Percentiles rank a stretch among this genome's conserved stretches.
Evolutionary conservation across 1,140 invertebrate species (phyloP).

Genomic region (Sitobion miscanthi): DNA sequence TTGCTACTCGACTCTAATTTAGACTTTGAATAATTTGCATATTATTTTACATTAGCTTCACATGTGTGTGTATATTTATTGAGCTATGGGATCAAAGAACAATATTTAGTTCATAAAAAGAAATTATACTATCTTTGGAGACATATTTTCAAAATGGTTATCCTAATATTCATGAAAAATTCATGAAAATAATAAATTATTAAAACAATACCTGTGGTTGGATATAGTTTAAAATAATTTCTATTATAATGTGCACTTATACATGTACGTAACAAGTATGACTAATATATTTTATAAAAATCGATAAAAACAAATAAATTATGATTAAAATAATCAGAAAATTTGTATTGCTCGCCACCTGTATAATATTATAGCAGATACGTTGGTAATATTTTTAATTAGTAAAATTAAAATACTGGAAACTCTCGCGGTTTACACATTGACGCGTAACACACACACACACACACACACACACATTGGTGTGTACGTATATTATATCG

Average conservation of each 20-base stretch:
- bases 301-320: neutral
- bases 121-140: neutral
- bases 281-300: neutral
- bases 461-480: neutral
- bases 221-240: neutral
- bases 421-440: neutral
- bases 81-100: neutral
- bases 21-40: conserved; percentile 5
- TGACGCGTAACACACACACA: neutral
- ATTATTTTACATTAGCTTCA: neutral
- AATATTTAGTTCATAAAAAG: neutral
- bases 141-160: neutral
- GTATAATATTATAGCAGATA: neutral
- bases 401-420: neutral
- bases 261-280: neutral
- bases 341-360: neutral
- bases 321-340: neutral
- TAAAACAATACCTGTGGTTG: neutral
- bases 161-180: neutral
- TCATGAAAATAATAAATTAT: neutral
- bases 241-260: neutral
- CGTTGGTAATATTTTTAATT: neutral
- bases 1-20: neutral
- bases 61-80: neutral
- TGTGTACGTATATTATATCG: neutral